phyloP scores from a whole-genome alignment of 2,113 vertebrate genomes.

The Pycnonotus jocosus region DNA sequence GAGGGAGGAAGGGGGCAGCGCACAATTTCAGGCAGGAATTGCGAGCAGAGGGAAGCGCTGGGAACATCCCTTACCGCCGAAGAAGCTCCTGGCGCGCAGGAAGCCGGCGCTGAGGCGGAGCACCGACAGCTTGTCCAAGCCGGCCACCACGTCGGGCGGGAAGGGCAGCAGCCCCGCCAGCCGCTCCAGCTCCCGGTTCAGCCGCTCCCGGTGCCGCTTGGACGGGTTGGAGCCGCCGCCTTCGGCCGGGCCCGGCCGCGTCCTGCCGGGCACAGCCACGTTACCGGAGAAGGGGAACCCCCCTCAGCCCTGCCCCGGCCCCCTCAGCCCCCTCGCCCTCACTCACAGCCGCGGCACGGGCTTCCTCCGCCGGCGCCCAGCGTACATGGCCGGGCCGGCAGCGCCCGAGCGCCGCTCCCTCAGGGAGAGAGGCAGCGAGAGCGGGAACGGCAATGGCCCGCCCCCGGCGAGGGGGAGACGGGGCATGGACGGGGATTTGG shows the following conservation, averaged over 20 bases:
- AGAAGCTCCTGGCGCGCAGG: constrained; percentile 65
- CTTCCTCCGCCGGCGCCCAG: background rate
- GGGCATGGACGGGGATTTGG: background rate
- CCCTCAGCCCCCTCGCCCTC: background rate
- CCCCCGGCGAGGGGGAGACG: background rate
- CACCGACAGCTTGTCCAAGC: constrained; percentile 71
- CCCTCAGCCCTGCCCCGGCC: background rate
- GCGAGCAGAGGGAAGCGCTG: accelerated
- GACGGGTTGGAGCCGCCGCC: constrained; percentile 67
- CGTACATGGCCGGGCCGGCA: background rate
- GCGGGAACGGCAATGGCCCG: background rate
- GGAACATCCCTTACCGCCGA: constrained; percentile 22
- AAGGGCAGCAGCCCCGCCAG: constrained; percentile 66
- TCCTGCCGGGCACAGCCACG: background rate
- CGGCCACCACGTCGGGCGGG: constrained; percentile 60
- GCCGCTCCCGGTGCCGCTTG: constrained; percentile 68
- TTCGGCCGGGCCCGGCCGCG: constrained; percentile 1
- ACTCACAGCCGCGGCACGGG: constrained; percentile 6
- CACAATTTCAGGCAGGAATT: background rate
- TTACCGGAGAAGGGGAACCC: background rate
- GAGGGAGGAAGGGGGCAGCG: too few species aligned
- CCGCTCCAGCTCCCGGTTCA: constrained; percentile 70
- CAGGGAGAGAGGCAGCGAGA: background rate
- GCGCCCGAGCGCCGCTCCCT: background rate
- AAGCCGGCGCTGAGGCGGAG: constrained; percentile 68